Evolutionary conservation across 2,888 invertebrate species (phyloP).

Genomic region (Celastrina argiolus): DNA sequence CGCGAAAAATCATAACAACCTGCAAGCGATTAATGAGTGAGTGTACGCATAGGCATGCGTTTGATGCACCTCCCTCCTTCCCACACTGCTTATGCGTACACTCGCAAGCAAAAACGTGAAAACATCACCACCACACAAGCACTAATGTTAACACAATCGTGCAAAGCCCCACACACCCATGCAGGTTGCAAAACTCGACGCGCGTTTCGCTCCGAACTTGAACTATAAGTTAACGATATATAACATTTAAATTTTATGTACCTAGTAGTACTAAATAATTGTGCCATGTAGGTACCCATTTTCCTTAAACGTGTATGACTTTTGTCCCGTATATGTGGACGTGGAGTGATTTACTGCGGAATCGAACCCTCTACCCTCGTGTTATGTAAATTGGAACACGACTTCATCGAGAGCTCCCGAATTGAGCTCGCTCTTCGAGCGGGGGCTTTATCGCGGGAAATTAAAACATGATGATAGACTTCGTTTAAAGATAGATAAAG

Average conservation of each 20-base stretch:
- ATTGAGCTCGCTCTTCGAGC: background rate
- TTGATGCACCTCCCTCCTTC: too few species aligned
- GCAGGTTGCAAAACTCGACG: too few species aligned
- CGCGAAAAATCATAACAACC: too few species aligned
- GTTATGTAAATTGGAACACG: conserved; percentile 20
- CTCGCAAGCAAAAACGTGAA: too few species aligned
- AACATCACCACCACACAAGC: too few species aligned
- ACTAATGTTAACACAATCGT: too few species aligned
- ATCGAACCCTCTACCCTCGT: conserved; percentile 5
- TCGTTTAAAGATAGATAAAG: background rate
- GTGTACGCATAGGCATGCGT: too few species aligned
- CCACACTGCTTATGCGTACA: too few species aligned
- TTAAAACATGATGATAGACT: background rate
- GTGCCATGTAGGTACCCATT: background rate
- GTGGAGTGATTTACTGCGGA: conserved; percentile 1
- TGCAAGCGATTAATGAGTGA: too few species aligned
- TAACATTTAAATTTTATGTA: too few species aligned
- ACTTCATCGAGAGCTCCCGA: background rate
- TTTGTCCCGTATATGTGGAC: background rate
- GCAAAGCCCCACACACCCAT: background rate
- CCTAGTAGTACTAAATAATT: background rate
- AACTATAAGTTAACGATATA: too few species aligned
- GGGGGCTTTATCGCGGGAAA: background rate
- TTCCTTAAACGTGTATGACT: background rate
- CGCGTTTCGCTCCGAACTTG: too few species aligned